Evolutionary conservation across 2,113 vertebrate genomes (phyloP).

Genomic region (Pelecanoides urinatrix): DNA sequence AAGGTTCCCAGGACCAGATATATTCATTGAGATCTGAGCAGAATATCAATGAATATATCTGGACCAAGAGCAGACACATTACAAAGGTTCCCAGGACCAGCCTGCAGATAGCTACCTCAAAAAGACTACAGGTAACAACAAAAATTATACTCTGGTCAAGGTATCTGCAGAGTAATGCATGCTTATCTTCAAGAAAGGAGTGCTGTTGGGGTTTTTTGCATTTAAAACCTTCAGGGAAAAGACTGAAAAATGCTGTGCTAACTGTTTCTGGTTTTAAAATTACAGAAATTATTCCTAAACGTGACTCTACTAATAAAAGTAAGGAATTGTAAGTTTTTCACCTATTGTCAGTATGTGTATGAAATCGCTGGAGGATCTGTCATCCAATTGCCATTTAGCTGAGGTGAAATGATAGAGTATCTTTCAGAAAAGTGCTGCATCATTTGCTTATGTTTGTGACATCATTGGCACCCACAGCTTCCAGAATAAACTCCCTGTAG

Average conservation of each 20-base stretch:
- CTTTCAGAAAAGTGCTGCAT: neutral
- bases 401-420: neutral
- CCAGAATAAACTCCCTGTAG: neutral
- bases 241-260: neutral
- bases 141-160: neutral
- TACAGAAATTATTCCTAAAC: neutral
- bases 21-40: neutral
- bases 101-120: neutral
- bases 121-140: neutral
- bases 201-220: accelerated
- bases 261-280: neutral
- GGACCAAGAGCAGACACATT: neutral
- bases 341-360: neutral
- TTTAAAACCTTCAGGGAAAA: neutral
- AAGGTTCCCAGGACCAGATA: neutral
- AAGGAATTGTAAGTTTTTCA: neutral
- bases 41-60: neutral
- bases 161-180: neutral
- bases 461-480: neutral
- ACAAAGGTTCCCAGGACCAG: neutral
- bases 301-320: neutral
- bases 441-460: neutral
- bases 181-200: neutral
- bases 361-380: neutral
- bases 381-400: neutral